These are phyloP conservation scores for Antechinus flavipes DNA, from an alignment of 2,113 vertebrate species.

Conservation along the genomic window DNA sequence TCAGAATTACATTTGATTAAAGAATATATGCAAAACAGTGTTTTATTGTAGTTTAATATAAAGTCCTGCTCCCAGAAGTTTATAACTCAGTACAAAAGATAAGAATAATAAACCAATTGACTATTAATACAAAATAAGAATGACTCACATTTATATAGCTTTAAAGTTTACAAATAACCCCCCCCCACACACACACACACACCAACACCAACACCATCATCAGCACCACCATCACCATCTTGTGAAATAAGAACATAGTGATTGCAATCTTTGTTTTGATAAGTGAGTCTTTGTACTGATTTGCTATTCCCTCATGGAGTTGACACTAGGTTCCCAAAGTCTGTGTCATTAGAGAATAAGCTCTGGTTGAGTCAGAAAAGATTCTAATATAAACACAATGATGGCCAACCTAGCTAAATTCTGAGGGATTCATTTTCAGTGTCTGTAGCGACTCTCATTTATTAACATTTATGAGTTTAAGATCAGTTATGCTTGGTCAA, in stretches of 20 bases:
- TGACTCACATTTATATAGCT: background rate
- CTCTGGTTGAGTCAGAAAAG: too few species aligned
- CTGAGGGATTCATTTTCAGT: background rate
- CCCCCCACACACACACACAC: too few species aligned
- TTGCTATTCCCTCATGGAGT: too few species aligned
- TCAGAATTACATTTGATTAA: background rate
- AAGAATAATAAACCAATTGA: background rate
- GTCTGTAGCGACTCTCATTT: background rate
- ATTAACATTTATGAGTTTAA: background rate
- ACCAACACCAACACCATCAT: background rate
- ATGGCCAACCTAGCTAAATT: background rate
- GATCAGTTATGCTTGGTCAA: background rate
- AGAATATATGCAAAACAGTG: background rate
- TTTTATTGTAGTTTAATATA: background rate
- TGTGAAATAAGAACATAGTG: background rate
- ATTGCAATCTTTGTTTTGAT: background rate
- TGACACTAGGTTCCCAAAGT: too few species aligned
- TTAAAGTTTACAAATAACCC: background rate
- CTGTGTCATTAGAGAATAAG: too few species aligned
- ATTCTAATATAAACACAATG: background rate
- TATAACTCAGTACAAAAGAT: background rate
- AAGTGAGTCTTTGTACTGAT: too few species aligned
- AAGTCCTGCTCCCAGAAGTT: background rate
- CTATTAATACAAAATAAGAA: background rate
- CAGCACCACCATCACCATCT: background rate